Percentiles rank a stretch among this genome's conserved stretches.
Evolutionary conservation across 2,797 vertebrate species (phyloP).

Genomic region (Staurois parvus): DNA sequence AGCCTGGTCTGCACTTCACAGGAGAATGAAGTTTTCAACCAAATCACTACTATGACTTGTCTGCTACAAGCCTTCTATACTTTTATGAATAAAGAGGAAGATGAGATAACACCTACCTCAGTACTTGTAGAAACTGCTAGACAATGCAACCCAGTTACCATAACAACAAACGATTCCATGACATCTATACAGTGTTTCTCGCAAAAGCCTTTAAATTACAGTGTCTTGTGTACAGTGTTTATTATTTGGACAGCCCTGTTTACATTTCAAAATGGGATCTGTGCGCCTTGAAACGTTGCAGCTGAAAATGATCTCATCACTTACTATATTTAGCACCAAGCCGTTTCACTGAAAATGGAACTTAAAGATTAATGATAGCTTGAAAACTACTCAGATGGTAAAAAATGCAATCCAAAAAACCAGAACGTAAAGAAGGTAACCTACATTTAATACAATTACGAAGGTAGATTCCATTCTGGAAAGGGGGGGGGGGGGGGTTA

Average conservation of each 20-base stretch:
- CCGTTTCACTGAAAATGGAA: neutral
- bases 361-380: neutral
- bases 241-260: slow-evolving; percentile 13
- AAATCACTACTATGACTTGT: too few relatives aligned
- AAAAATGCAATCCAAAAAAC: neutral
- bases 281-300: neutral
- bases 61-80: too few relatives aligned
- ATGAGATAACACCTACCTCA: neutral
- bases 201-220: neutral
- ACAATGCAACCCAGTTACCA: slow-evolving; percentile 18
- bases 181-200: slow-evolving; percentile 1
- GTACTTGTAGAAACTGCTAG: slow-evolving; percentile 8
- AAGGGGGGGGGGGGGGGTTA: too few relatives aligned
- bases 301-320: neutral
- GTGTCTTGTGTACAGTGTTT: neutral
- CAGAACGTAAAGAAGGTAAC: too few relatives aligned
- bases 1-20: too few relatives aligned
- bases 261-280: neutral
- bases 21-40: neutral
- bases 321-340: neutral
- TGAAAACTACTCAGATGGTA: neutral
- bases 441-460: too few relatives aligned
- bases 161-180: slow-evolving; percentile 29
- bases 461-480: too few relatives aligned
- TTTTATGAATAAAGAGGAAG: neutral